phyloP scores from a whole-genome alignment of 2,888 invertebrate species.

The Chrysomela aeneicollis region DNA sequence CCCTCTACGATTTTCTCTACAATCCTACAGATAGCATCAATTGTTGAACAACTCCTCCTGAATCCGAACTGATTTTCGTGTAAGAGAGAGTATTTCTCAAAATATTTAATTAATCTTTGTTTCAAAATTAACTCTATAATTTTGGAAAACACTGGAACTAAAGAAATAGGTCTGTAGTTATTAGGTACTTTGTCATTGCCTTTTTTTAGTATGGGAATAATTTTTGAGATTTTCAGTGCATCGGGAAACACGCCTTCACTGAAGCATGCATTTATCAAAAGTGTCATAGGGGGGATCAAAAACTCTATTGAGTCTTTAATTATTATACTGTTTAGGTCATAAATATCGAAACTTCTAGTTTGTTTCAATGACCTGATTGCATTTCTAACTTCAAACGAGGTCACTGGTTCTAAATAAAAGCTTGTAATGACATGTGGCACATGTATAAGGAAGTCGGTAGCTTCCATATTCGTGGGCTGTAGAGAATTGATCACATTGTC shows the following conservation, averaged over 20 bases:
- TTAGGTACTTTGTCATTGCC: not conserved
- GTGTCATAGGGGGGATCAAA: constrained; percentile 13
- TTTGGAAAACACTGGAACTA: not conserved
- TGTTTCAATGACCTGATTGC: no score
- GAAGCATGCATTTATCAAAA: not conserved
- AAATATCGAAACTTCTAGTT: not conserved
- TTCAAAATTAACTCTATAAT: no score
- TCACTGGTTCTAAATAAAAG: not conserved
- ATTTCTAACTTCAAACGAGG: not conserved
- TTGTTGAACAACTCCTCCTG: no score
- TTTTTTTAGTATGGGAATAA: not conserved
- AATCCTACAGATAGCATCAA: no score
- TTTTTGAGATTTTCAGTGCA: not conserved
- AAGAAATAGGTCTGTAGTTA: not conserved
- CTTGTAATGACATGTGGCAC: not conserved
- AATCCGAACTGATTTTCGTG: no score
- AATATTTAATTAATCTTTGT: no score
- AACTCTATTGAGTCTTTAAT: constrained; percentile 5
- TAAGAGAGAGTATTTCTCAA: no score
- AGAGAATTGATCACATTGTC: constrained; percentile 15
- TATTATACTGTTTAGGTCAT: constrained; percentile 11
- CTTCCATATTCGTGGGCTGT: not conserved
- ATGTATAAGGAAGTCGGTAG: not conserved
- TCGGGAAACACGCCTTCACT: not conserved
- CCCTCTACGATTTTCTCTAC: no score